Conservation (phyloP, 2,113 vertebrate genomes). For the Nothoprocta pentlandii region DNA sequence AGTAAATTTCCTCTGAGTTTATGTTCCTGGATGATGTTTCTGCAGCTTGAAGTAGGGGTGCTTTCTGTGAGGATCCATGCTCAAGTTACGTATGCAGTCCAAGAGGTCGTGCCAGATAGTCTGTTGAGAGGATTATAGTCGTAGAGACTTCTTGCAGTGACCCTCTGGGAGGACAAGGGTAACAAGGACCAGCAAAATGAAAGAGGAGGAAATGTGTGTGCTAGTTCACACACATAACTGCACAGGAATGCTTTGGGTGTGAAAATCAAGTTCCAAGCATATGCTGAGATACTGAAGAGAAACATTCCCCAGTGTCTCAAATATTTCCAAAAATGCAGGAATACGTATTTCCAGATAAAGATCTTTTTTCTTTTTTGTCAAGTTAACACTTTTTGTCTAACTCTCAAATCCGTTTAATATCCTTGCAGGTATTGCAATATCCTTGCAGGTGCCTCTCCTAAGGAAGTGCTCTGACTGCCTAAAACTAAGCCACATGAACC, state of each 20-base stretch:
- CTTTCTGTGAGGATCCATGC: neutral
- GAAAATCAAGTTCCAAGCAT: neutral
- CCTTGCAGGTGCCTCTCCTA: neutral
- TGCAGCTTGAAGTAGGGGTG: neutral
- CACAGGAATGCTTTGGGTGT: neutral
- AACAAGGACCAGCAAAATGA: neutral
- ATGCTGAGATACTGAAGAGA: neutral
- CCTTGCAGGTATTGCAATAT: neutral
- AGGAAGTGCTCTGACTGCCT: neutral
- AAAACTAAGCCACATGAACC: neutral
- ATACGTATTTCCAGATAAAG: neutral
- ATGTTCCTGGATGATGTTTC: neutral
- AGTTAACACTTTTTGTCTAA: neutral
- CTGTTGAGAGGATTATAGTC: neutral
- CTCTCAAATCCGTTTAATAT: neutral
- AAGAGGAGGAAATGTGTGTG: neutral
- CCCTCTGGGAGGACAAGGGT: rapidly evolving
- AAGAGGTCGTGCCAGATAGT: rapidly evolving
- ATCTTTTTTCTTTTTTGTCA: neutral
- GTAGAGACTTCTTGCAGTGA: neutral
- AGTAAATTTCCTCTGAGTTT: neutral
- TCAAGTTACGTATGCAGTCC: neutral
- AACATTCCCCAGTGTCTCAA: neutral
- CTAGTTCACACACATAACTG: neutral
- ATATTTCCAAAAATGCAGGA: neutral